A percentile compares a stretch with the other conserved stretches of the same genome.
phyloP scores from a whole-genome alignment of 2,113 vertebrate species.

The Serinus canaria region DNA sequence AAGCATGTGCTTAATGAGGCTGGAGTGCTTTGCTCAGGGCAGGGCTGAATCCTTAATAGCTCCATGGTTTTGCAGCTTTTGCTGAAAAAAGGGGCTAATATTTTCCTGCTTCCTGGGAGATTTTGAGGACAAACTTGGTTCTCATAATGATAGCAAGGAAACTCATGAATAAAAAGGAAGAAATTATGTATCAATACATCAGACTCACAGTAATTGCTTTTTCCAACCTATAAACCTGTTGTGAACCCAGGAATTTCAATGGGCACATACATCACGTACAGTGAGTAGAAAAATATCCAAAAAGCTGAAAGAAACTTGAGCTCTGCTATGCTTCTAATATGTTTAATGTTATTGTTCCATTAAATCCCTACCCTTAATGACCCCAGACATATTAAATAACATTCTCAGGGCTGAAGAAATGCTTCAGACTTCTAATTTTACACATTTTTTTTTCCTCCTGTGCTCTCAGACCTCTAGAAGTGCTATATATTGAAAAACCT shows the following conservation, averaged over 20 bases:
- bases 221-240: neutral
- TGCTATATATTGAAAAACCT: neutral
- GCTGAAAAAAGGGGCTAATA: neutral
- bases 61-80: slow-evolving; percentile 31
- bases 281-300: neutral
- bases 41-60: slow-evolving; percentile 26
- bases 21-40: slow-evolving; percentile 17
- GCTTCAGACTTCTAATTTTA: slow-evolving; percentile 31
- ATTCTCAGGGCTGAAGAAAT: slow-evolving; percentile 7
- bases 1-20: slow-evolving; percentile 62
- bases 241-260: neutral
- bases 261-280: neutral
- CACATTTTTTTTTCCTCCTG: neutral
- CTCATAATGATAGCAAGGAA: neutral
- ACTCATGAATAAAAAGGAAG: neutral
- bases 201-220: neutral
- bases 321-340: slow-evolving; percentile 41
- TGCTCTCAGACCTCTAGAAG: neutral
- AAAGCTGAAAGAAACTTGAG: slow-evolving; percentile 14
- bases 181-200: neutral
- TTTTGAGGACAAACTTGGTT: slow-evolving; percentile 23
- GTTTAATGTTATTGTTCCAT: slow-evolving; percentile 47
- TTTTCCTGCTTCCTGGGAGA: slow-evolving; percentile 16
- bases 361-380: slow-evolving; percentile 51
- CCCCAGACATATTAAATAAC: slow-evolving; percentile 53